Percentiles rank a stretch among this genome's conserved stretches.
These are phyloP conservation scores for Suncus etruscus DNA, from an alignment of 2,113 vertebrate genomes.

Conservation along the genomic window DNA sequence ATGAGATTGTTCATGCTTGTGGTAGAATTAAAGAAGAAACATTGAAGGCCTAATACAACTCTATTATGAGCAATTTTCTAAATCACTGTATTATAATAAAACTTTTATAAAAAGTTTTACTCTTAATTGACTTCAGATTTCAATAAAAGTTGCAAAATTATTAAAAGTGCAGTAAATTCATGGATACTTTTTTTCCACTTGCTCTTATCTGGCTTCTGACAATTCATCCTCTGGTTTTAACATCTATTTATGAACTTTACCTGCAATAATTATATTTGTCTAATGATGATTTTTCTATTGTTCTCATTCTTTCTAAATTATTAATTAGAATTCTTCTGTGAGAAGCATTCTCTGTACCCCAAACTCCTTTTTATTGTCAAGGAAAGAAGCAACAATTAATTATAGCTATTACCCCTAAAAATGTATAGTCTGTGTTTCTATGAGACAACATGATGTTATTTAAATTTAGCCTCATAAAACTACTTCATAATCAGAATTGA, in stretches of 20 bases:
- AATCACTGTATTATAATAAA: too few relatives aligned
- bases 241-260: not conserved
- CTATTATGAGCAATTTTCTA: too few relatives aligned
- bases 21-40: too few relatives aligned
- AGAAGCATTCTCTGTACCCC: not conserved
- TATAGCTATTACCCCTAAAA: conserved; percentile 18
- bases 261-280: not conserved
- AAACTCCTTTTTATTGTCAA: conserved; percentile 28
- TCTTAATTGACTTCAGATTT: conserved; percentile 49
- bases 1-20: too few relatives aligned
- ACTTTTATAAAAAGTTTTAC: not conserved
- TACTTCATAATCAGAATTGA: conserved; percentile 17
- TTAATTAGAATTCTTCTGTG: conserved; percentile 25
- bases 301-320: not conserved
- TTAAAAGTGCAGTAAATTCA: not conserved
- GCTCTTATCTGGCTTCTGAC: not conserved
- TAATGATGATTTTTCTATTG: conserved; percentile 18
- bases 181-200: not conserved
- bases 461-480: conserved; percentile 26
- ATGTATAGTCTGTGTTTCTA: not conserved
- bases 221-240: conserved; percentile 12
- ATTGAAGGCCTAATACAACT: too few relatives aligned
- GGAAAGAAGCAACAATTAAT: not conserved
- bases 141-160: not conserved
- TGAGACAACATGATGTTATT: not conserved